Conservation (phyloP, 2,113 vertebrate genomes). For the Grus americana region DNA sequence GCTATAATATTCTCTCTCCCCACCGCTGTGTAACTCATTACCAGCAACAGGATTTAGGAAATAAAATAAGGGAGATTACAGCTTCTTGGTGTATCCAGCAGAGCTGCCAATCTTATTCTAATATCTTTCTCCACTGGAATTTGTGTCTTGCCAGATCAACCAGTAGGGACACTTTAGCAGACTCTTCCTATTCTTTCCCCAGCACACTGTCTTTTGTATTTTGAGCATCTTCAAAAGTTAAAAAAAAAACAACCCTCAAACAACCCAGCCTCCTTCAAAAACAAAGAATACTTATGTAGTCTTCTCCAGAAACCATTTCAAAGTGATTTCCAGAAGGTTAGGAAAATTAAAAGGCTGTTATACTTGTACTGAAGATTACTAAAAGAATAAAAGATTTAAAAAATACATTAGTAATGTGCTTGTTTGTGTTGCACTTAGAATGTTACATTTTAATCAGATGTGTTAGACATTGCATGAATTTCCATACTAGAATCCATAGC, state of each 20-base stretch:
- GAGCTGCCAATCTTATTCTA: slow-evolving; percentile 53
- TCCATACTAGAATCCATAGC: slow-evolving; percentile 84
- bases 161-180: slow-evolving; percentile 56
- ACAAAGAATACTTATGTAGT: slow-evolving; percentile 45
- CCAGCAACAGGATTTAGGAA: slow-evolving; percentile 15
- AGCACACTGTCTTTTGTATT: slow-evolving; percentile 53
- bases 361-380: slow-evolving; percentile 54
- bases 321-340: slow-evolving; percentile 62
- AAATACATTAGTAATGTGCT: slow-evolving; percentile 76
- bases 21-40: slow-evolving; percentile 6
- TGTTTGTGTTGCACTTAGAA: slow-evolving; percentile 56
- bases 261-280: slow-evolving; percentile 44
- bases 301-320: slow-evolving; percentile 63
- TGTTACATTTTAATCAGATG: slow-evolving; percentile 70
- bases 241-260: not conserved
- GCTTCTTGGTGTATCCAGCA: slow-evolving; percentile 23
- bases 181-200: slow-evolving; percentile 42
- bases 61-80: slow-evolving; percentile 12
- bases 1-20: not conserved
- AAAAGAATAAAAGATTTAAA: slow-evolving; percentile 45
- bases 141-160: slow-evolving; percentile 40
- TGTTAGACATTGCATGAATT: slow-evolving; percentile 76
- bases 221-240: slow-evolving; percentile 62
- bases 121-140: slow-evolving; percentile 33
- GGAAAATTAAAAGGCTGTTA: slow-evolving; percentile 64